A percentile compares a stretch with the other conserved stretches of the same genome.
phyloP scores from a whole-genome alignment of 2,888 invertebrate species.

The Dysmachus trigonus region DNA sequence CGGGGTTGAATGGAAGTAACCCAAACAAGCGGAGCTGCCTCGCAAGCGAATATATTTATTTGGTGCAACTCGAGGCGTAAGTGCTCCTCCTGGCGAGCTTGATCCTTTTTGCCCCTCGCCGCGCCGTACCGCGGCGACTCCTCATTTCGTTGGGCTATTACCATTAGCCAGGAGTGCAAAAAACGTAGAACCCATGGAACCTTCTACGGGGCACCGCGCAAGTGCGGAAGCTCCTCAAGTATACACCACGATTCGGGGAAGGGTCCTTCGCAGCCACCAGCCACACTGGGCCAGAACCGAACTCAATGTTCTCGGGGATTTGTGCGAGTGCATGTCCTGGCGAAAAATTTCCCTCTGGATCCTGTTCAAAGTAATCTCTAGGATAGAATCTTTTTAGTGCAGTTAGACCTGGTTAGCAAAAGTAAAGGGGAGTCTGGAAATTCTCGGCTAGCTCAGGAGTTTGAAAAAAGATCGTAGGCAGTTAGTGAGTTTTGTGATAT shows the following conservation, averaged over 20 bases:
- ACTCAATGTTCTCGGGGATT: slow-evolving; percentile 38
- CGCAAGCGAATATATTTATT: neutral
- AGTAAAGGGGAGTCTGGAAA: neutral
- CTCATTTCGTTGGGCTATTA: neutral
- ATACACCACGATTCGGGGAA: neutral
- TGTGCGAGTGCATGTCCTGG: slow-evolving; percentile 15
- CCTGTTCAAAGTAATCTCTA: neutral
- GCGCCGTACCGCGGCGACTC: neutral
- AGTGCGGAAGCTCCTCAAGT: slow-evolving; percentile 45
- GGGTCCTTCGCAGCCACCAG: neutral
- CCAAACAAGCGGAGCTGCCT: neutral
- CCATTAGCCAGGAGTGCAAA: neutral
- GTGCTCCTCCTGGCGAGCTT: slow-evolving; percentile 21
- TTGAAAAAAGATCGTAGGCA: neutral
- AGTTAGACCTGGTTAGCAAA: neutral
- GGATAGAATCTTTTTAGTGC: neutral
- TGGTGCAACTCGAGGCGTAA: neutral
- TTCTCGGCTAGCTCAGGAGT: neutral
- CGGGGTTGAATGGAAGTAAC: neutral
- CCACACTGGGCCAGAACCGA: neutral
- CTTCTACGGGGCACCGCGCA: slow-evolving; percentile 29
- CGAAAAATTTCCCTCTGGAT: neutral
- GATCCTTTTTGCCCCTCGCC: slow-evolving; percentile 22
- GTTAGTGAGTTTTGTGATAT: neutral
- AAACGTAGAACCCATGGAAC: neutral